Evolutionary conservation across 1,140 invertebrate genomes (phyloP).

Genomic region (Musca domestica): DNA sequence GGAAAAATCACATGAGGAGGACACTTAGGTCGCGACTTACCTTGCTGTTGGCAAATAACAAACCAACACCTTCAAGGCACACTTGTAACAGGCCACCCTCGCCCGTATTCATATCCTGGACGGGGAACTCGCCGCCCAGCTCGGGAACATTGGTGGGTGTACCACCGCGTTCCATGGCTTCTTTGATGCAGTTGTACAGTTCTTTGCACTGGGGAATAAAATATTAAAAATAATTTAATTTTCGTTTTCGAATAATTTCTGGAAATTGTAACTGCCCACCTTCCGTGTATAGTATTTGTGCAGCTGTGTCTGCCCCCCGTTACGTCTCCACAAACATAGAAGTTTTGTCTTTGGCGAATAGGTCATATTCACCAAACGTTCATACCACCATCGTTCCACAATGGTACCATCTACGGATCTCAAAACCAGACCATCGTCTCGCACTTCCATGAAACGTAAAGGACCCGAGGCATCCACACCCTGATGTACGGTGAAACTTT

Average conservation of each 20-base stretch:
- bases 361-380: slow-evolving; percentile 98
- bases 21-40: slow-evolving; percentile 60
- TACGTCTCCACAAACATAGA: slow-evolving; percentile 91
- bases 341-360: slow-evolving; percentile 98
- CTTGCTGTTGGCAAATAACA: slow-evolving; percentile 99
- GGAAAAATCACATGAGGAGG: slow-evolving; percentile 6
- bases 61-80: slow-evolving; percentile 97
- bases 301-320: slow-evolving; percentile 81
- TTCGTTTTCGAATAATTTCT: neutral
- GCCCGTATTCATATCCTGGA: slow-evolving; percentile 93
- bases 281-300: slow-evolving; percentile 99
- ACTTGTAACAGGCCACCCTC: slow-evolving; percentile 97
- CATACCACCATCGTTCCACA: slow-evolving; percentile 98
- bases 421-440: slow-evolving; percentile 94
- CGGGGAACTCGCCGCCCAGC: slow-evolving; percentile 97
- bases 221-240: neutral
- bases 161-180: slow-evolving; percentile 96
- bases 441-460: slow-evolving; percentile 95
- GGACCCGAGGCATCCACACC: slow-evolving; percentile 88
- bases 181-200: slow-evolving; percentile 97
- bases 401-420: slow-evolving; percentile 82
- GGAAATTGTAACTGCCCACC: slow-evolving; percentile 62
- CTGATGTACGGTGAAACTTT: slow-evolving; percentile 96
- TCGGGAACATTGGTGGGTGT: slow-evolving; percentile 76
- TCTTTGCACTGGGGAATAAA: slow-evolving; percentile 98